These are phyloP conservation scores for Miichthys miiuy DNA, from an alignment of 2,797 vertebrate species.

Conservation along the genomic window DNA sequence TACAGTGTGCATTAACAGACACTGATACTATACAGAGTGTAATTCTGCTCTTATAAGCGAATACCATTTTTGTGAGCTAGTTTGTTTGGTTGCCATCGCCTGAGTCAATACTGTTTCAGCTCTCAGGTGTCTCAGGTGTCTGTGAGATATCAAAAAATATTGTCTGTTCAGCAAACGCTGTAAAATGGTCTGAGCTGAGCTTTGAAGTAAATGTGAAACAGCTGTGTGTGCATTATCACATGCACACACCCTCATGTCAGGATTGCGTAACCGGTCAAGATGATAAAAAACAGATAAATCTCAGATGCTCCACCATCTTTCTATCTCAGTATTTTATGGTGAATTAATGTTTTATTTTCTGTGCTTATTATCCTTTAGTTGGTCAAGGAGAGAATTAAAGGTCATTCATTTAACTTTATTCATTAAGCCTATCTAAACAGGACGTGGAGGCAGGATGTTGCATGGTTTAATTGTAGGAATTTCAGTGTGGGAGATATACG, in stretches of 20 bases:
- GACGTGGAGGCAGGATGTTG: conserved; percentile 5
- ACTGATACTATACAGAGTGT: neutral
- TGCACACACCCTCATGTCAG: conserved; percentile 59
- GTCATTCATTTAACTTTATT: conserved; percentile 7
- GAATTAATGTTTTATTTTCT: conserved; percentile 1
- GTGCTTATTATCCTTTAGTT: neutral
- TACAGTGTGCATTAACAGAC: neutral
- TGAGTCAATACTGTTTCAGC: conserved; percentile 15
- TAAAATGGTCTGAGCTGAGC: conserved; percentile 20
- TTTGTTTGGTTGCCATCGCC: conserved; percentile 25
- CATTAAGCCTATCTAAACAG: conserved; percentile 5
- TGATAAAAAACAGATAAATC: conserved; percentile 65
- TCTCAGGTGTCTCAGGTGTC: neutral
- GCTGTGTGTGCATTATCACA: conserved; percentile 60
- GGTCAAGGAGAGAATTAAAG: neutral
- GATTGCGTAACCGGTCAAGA: conserved; percentile 64
- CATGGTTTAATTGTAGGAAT: conserved; percentile 3
- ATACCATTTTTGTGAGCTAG: conserved; percentile 11
- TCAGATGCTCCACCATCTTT: conserved; percentile 36
- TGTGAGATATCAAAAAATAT: neutral
- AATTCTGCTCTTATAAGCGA: conserved; percentile 7
- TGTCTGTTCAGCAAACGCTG: neutral
- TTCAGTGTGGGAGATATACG: neutral
- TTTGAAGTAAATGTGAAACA: conserved; percentile 76
- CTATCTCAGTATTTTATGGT: conserved; percentile 4